These are phyloP conservation scores for Archips xylosteana DNA, from an alignment of 2,888 invertebrate genomes.

Conservation along the genomic window DNA sequence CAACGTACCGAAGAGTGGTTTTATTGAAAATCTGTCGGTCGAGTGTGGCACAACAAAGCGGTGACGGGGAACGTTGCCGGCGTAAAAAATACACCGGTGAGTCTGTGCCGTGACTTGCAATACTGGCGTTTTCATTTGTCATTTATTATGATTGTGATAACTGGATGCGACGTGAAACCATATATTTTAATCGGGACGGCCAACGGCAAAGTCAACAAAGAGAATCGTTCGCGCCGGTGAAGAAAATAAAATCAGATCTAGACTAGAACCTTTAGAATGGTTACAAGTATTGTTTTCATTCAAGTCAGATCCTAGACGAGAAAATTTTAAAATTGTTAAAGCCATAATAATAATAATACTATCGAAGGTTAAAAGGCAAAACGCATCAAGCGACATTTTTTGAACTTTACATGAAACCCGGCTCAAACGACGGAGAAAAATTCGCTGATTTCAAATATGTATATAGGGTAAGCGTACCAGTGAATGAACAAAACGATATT, in stretches of 20 bases:
- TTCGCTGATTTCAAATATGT: too few species aligned
- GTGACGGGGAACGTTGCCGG: slow-evolving; percentile 70
- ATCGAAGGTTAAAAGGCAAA: too few species aligned
- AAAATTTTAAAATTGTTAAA: too few species aligned
- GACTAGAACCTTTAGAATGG: background rate
- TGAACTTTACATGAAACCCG: too few species aligned
- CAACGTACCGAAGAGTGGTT: slow-evolving; percentile 73
- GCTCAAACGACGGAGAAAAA: too few species aligned
- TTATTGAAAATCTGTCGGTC: slow-evolving; percentile 77
- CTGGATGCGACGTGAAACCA: slow-evolving; percentile 66
- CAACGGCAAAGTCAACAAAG: slow-evolving; percentile 45
- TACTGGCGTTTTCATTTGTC: slow-evolving; percentile 82
- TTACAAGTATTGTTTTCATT: background rate
- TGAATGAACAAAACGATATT: too few species aligned
- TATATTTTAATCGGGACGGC: slow-evolving; percentile 65
- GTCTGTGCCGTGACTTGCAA: slow-evolving; percentile 78
- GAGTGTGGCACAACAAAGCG: slow-evolving; percentile 76
- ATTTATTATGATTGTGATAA: slow-evolving; percentile 86
- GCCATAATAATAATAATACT: too few species aligned
- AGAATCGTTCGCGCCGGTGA: slow-evolving; percentile 15
- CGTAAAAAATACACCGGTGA: slow-evolving; percentile 67
- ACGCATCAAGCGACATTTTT: too few species aligned
- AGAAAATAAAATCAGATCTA: slow-evolving; percentile 2
- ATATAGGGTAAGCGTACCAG: too few species aligned
- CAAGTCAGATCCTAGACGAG: background rate